Base-by-base conservation (phyloP, 2,113 vertebrate species). In the Chionomys nivalis region DNA sequence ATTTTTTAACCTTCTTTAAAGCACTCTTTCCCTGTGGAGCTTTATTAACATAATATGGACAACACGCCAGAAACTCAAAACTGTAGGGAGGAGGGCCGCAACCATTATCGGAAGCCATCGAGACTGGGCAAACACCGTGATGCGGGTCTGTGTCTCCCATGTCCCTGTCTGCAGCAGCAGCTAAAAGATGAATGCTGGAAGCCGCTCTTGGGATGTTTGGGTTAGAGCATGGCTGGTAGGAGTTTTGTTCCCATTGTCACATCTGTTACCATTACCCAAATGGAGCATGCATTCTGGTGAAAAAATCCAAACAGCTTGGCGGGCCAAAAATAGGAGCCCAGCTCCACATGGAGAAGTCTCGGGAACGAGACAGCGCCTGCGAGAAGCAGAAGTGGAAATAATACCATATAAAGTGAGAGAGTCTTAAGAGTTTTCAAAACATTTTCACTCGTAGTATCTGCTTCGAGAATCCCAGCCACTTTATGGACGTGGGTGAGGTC, bases 1-100 rank as follows among this genome's bases (percentile, higher is more conserved):
- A 98, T 98, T 98, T 97, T 95, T 98, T 98, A 98, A 98, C 98
- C 98, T 98, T 0, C 39, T 58, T 96, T 97, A 97, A 97, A 97
- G 95, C 19, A 93, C 97, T 96, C 94, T 96, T 95, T 96, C 96
- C 96, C 91, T n/a, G 89, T 36, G 82, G 98, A 98, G 97, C 96
- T 96, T 97, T 97, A 96, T 96, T 98, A 97, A 98, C 91, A 91
- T 76, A 94, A 94, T 87, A 97, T 89, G 95, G 97, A 93, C 95
- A 97, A 94, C 90, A 95, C 4, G 72, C 58, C 90, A 92, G 92
- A 93, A 93, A 91, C 95, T 61, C 91, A 95, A 83, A 68, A 66
- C 21, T 82, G 89, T 44, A 70, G 87, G 70, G 61, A 95, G 76
- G 73, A 39, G 66, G 90, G 93, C 16, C 17, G 92, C 94, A 94